phyloP scores from a whole-genome alignment of 2,888 invertebrate genomes.

The Cyaniris semiargus region DNA sequence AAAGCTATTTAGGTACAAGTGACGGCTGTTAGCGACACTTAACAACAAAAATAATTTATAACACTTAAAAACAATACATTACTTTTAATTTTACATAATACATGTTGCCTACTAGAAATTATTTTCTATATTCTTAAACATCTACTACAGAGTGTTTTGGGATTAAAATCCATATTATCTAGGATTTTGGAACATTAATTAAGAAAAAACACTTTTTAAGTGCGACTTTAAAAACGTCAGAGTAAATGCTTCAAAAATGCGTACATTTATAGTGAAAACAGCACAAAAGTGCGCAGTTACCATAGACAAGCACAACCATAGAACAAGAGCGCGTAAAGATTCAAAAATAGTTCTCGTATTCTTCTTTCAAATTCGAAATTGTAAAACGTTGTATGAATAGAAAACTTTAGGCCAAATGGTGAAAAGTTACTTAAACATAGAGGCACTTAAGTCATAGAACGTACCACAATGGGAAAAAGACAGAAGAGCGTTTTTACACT shows the following conservation, averaged over 20 bases:
- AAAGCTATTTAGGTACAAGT: constrained; percentile 17
- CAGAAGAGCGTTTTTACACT: not conserved
- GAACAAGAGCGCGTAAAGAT: not conserved
- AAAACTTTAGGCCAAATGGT: not conserved
- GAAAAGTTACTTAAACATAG: not conserved
- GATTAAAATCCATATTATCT: not conserved
- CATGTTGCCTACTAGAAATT: not conserved
- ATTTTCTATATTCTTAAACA: not conserved
- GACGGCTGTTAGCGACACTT: not conserved
- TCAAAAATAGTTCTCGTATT: not conserved
- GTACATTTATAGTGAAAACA: not conserved
- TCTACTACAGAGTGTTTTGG: not conserved
- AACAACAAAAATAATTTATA: constrained; percentile 13
- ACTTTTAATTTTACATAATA: not conserved
- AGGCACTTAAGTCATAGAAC: not conserved
- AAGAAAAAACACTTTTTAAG: not conserved
- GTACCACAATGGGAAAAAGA: not conserved
- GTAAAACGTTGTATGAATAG: not conserved
- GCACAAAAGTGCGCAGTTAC: not conserved
- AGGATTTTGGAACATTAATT: not conserved
- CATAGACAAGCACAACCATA: constrained; percentile 14
- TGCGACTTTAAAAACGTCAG: not conserved
- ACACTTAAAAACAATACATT: not conserved
- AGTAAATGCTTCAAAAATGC: constrained; percentile 15
- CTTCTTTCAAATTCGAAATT: not conserved